phyloP scores from a whole-genome alignment of 2,888 invertebrate genomes.

The Cataglyphis albicans region DNA sequence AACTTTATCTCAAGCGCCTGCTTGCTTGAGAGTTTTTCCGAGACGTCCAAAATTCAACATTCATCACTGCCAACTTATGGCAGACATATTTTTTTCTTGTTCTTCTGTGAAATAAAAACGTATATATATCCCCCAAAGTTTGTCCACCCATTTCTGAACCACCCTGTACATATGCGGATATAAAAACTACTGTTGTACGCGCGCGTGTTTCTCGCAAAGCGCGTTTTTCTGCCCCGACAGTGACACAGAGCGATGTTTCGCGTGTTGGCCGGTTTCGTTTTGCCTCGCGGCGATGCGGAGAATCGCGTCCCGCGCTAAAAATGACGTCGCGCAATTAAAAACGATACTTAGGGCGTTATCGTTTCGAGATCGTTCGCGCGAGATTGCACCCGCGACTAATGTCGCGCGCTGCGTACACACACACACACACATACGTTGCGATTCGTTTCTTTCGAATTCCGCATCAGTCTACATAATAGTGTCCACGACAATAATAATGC shows the following conservation, averaged over 20 bases:
- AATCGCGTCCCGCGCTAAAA: constrained; percentile 47
- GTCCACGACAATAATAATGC: constrained; percentile 50
- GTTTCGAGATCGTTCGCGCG: constrained; percentile 48
- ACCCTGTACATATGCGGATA: not conserved
- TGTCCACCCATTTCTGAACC: too few relatives aligned
- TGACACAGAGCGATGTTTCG: constrained; percentile 55
- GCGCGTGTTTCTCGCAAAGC: constrained; percentile 12
- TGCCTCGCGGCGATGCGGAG: constrained; percentile 45
- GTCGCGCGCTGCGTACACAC: constrained; percentile 30
- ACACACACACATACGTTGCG: not conserved
- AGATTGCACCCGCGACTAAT: constrained; percentile 25
- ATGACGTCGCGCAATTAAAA: constrained; percentile 54
- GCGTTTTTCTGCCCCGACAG: constrained; percentile 48
- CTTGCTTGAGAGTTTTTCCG: not conserved
- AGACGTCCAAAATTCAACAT: constrained; percentile 33
- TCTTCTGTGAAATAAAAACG: too few relatives aligned
- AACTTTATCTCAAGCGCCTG: not conserved
- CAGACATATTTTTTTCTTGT: not conserved
- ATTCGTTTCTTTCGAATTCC: constrained; percentile 52
- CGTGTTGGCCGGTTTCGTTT: constrained; percentile 42
- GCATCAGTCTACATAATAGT: constrained; percentile 45
- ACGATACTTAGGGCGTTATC: constrained; percentile 51
- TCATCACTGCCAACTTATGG: constrained; percentile 47
- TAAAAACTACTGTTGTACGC: constrained; percentile 9
- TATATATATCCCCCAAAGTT: too few relatives aligned